Evolutionary conservation across 2,113 vertebrate species (phyloP), one percentile per base, ranked within the genome.

Genomic region (Acinonyx jubatus): DNA sequence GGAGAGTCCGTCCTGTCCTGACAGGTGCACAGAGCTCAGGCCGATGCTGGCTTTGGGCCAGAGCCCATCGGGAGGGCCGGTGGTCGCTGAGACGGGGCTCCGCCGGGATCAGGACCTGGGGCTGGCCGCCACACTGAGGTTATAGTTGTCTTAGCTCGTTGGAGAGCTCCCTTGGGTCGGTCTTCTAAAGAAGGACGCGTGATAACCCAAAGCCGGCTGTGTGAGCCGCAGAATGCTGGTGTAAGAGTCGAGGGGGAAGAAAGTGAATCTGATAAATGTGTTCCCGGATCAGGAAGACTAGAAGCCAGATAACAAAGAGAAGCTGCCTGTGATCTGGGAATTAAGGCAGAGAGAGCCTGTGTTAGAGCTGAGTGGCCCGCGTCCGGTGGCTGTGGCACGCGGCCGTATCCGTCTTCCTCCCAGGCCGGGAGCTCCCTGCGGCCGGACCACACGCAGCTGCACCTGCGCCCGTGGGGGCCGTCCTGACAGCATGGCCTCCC

Each of bases 341-440:
- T 55, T 25, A 3, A 33, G 78, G 71, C 15, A 1, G 16, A 48
- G 48, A 18, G n/a, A n/a, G 18, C 29, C 13, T 5, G 36, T 25
- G 50, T 74, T 23, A 31, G 45, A 27, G 23, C 8, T 11, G 74
- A 41, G 65, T 11, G 23, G 50, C 16, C 14, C 18, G 25, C 5
- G 27, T 38, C 36, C 1, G 3, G 0, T 0, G 23, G 23, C 52
- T 10, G 0, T 15, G 71, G 18, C 4, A 1, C 1, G 18, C 8
- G 23, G 41, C n/a, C 10, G 11, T 4, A 36, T 6, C 71, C 52
- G 65, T 89, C 57, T 69, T 57, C 61, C 36, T 16, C 68, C 33
- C 57, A 10, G 45, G 71, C 27, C 1, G 38, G 66, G 16, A 83
- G n/a, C 55, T 1, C 18, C 71, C 33, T n/a, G 81, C 76, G 23